A percentile compares a stretch with the other conserved stretches of the same genome.
Evolutionary conservation across 2,888 invertebrate genomes (phyloP).

Genomic region (Gasteruption jaculator): DNA sequence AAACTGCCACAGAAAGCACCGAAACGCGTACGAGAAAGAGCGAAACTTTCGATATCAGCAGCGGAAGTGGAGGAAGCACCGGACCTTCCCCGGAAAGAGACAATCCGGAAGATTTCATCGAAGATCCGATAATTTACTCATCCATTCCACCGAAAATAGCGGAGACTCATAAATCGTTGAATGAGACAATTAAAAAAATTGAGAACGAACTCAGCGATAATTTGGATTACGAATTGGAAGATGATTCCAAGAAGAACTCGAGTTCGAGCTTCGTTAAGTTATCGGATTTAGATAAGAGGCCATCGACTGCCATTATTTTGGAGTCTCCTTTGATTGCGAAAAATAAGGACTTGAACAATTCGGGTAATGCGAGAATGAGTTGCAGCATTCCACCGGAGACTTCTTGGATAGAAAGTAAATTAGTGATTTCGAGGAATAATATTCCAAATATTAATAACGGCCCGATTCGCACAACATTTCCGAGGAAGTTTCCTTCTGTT

Average conservation of each 20-base stretch:
- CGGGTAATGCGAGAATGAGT: conserved; percentile 63
- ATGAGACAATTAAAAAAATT: conserved; percentile 44
- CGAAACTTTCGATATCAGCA: conserved; percentile 47
- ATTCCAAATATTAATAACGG: too few species aligned
- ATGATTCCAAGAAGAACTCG: conserved; percentile 45
- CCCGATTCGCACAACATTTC: conserved; percentile 38
- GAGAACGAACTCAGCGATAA: conserved; percentile 44
- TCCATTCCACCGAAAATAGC: conserved; percentile 32
- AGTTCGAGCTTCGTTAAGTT: conserved; percentile 65
- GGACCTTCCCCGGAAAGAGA: conserved; percentile 41
- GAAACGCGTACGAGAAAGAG: conserved; percentile 43
- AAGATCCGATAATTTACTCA: conserved; percentile 29
- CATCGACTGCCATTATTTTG: conserved; percentile 53
- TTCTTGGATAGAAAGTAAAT: conserved; percentile 62
- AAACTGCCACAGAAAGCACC: conserved; percentile 42
- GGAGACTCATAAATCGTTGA: conserved; percentile 40
- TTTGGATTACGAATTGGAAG: conserved; percentile 46
- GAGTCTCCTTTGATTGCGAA: conserved; percentile 22
- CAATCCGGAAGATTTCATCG: conserved; percentile 39
- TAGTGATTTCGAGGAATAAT: conserved; percentile 62
- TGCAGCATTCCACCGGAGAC: conserved; percentile 68
- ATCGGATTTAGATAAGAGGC: conserved; percentile 73
- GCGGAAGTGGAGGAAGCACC: too few species aligned
- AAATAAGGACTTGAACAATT: conserved; percentile 39
- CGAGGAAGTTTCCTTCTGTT: conserved; percentile 36